Evolutionary conservation across 2,797 vertebrate species (phyloP).

Genomic region (Odontamblyopus rebecca): DNA sequence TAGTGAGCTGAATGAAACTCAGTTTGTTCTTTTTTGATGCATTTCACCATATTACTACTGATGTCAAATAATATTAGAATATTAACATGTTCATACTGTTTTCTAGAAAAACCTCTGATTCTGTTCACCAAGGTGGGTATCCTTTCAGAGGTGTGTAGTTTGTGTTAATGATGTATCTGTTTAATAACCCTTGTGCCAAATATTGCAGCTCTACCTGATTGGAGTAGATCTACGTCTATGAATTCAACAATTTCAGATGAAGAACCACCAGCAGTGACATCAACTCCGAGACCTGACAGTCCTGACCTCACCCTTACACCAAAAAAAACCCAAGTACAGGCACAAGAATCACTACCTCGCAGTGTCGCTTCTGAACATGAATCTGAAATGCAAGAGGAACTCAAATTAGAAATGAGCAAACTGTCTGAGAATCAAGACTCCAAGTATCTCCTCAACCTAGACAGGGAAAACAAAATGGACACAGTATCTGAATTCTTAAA

Average conservation of each 20-base stretch:
- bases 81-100: neutral
- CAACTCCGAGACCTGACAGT: constrained; percentile 62
- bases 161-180: neutral
- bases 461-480: constrained; percentile 49
- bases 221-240: constrained; percentile 49
- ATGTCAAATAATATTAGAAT: neutral
- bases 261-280: constrained; percentile 67
- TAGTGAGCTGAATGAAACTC: neutral
- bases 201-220: constrained; percentile 33
- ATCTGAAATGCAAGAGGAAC: constrained; percentile 79
- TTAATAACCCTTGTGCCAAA: constrained; percentile 36
- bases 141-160: constrained; percentile 58
- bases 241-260: constrained; percentile 64
- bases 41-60: neutral
- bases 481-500: constrained; percentile 24
- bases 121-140: constrained; percentile 72
- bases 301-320: constrained; percentile 59
- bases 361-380: constrained; percentile 59
- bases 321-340: constrained; percentile 32
- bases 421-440: constrained; percentile 64
- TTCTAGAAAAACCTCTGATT: constrained; percentile 73
- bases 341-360: constrained; percentile 49
- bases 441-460: constrained; percentile 68
- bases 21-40: neutral
- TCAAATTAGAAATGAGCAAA: constrained; percentile 70